Conservation (phyloP, 2,888 invertebrate genomes). For the Pterostichus niger region DNA sequence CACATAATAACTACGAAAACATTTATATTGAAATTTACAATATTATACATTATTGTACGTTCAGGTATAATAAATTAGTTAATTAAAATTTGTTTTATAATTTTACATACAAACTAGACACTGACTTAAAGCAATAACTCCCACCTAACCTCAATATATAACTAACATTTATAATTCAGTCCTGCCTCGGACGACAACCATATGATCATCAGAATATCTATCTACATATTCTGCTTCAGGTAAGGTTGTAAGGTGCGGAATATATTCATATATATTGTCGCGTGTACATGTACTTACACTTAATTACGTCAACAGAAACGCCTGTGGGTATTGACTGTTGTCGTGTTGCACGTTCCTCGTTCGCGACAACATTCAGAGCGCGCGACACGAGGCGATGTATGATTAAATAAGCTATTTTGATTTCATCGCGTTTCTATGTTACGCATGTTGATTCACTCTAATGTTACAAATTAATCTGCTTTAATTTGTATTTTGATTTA, state of each 20-base stretch:
- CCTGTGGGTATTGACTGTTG: slow-evolving; percentile 29
- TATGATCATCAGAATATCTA: too few species aligned
- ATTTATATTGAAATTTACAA: too few species aligned
- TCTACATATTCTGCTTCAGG: too few species aligned
- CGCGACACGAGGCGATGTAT: slow-evolving; percentile 1
- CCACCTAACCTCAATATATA: too few species aligned
- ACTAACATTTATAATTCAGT: too few species aligned
- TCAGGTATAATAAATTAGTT: too few species aligned
- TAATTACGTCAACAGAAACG: slow-evolving; percentile 41
- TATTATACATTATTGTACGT: neutral
- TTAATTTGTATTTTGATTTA: slow-evolving; percentile 33
- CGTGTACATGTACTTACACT: slow-evolving; percentile 36
- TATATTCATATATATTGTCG: slow-evolving; percentile 36
- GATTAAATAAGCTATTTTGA: slow-evolving; percentile 44
- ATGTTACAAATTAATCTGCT: slow-evolving; percentile 35
- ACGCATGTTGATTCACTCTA: slow-evolving; percentile 16
- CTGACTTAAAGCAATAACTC: too few species aligned
- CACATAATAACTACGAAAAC: too few species aligned
- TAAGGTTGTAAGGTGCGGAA: neutral
- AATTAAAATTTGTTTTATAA: too few species aligned
- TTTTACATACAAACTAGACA: too few species aligned
- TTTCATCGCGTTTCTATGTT: slow-evolving; percentile 33
- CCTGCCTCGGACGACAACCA: too few species aligned
- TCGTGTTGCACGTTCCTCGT: neutral
- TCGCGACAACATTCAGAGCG: neutral